A percentile compares a stretch with the other conserved stretches of the same genome.
Evolutionary conservation across 2,113 vertebrate genomes (phyloP).

Genomic region (Lasiurus cinereus): DNA sequence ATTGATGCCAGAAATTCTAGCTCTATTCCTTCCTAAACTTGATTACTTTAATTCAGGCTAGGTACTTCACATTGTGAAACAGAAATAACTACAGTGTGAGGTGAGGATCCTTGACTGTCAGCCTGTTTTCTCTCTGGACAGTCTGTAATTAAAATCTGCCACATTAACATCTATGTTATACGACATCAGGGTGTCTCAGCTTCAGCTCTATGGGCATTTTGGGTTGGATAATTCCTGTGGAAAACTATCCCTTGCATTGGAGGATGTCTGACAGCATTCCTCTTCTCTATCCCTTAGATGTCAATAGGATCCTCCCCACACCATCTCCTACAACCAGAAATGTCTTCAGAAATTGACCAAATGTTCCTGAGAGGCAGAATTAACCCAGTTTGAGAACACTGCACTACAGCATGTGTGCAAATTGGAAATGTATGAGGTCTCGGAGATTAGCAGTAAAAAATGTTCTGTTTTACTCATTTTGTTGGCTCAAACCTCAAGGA

Average conservation of each 20-base stretch:
- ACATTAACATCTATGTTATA: background rate
- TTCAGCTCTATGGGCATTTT: background rate
- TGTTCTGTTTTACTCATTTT: conserved; percentile 32
- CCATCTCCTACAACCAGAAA: background rate
- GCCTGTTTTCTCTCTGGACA: conserved; percentile 9
- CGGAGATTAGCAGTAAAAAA: conserved; percentile 7
- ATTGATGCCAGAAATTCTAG: background rate
- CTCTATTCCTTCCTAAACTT: background rate
- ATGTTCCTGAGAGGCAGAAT: background rate
- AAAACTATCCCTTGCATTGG: background rate
- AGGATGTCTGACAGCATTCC: background rate
- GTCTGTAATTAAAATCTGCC: background rate
- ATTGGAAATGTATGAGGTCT: background rate
- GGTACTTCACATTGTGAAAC: background rate
- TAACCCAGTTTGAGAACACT: background rate
- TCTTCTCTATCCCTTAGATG: background rate
- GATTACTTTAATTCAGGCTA: background rate
- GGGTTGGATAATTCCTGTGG: background rate
- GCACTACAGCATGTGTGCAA: background rate
- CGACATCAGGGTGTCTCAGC: background rate
- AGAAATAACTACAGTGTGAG: background rate
- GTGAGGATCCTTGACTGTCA: background rate
- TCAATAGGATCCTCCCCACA: background rate
- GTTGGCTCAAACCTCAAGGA: conserved; percentile 15
- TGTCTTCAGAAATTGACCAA: conserved; percentile 9